Conservation (phyloP, 2,113 vertebrate species). For the Equus przewalskii region DNA sequence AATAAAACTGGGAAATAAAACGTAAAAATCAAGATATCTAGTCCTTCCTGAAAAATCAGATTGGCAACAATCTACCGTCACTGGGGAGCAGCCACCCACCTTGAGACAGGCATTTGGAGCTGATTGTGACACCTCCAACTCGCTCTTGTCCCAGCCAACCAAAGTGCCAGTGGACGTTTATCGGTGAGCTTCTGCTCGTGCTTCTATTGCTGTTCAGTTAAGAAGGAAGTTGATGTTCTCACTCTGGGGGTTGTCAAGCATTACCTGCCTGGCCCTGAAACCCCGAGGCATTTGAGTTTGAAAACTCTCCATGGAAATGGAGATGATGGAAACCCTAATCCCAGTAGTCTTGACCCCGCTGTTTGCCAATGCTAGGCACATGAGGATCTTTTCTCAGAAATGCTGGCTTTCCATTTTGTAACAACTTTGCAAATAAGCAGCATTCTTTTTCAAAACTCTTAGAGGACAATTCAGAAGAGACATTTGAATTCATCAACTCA, state of each 20-base stretch:
- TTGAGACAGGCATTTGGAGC: background rate
- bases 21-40: background rate
- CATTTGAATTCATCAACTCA: background rate
- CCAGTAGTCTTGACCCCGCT: background rate
- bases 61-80: background rate
- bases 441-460: background rate
- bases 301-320: background rate
- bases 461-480: background rate
- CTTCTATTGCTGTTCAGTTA: constrained; percentile 8
- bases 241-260: background rate
- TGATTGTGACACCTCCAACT: background rate
- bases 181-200: background rate
- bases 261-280: background rate
- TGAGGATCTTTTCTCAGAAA: background rate
- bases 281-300: background rate
- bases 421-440: background rate
- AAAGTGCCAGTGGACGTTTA: background rate
- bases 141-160: background rate
- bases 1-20: background rate
- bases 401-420: background rate
- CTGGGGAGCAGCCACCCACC: background rate
- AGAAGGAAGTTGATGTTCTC: background rate
- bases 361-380: background rate
- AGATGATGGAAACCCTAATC: background rate
- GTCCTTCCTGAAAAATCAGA: background rate